Base-by-base conservation (phyloP, 2,113 vertebrate species). In the Gavialis gangeticus region DNA sequence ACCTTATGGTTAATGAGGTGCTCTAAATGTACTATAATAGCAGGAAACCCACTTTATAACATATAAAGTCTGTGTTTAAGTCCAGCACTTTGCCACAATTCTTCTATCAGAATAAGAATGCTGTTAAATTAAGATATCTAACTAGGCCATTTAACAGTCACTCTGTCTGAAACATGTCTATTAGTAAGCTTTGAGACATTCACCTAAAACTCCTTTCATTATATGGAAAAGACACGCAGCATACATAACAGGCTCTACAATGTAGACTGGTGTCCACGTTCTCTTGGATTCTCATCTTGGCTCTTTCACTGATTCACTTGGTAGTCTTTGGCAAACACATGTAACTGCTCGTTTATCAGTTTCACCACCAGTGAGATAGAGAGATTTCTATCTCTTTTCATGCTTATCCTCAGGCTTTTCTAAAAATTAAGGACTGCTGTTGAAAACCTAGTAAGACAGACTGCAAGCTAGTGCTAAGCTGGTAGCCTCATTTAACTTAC, bases 281-380 rank as follows among this genome's bases (percentile, higher is more conserved):
- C 21, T 71, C 67, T 71, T 34, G 58, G 55, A 66, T 55, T 46
- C 18, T 56, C 59, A 28, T n/a, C n/a, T 37, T 76, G 37, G 1
- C 59, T 34, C 59, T 12, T 55, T 25, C 63, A 58, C 25, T 17
- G 58, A 3, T 27, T 75, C 0, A 22, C 56, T 7, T 37, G 30
- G 56, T 2, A 30, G 27, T 24, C 16, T 21, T 1, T n/a, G 54
- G 6, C 1, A 59, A 71, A 64, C 9, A 11, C 34, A 3, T 3
- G 0, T 58, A 12, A 0, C 18, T 1, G 28, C 25, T 1, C 12
- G 30, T 4, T 1, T n/a, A 1, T 2, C 3, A 28, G 81, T 69
- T 24, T 82, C 67, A 3, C 1, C 1, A 5, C 3, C 12, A 0
- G 24, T 37, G 1, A 1, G 1, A 3, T 0, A 34, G 30, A 12